phyloP scores from a whole-genome alignment of 1,140 invertebrate species.

The Drosophila nebulosa region DNA sequence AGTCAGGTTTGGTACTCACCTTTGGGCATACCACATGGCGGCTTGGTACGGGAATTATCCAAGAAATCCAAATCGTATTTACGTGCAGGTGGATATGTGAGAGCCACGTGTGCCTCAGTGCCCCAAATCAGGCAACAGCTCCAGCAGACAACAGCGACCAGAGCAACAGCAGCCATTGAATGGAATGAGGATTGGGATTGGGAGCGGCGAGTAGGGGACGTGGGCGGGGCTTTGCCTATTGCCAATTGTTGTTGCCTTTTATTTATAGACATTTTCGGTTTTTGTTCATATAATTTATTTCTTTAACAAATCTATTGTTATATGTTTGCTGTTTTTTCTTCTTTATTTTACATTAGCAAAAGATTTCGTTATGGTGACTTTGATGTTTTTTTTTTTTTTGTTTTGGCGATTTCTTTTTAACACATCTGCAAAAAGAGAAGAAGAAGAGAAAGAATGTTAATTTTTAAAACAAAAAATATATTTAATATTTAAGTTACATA shows the following conservation, averaged over 20 bases:
- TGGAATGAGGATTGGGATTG: not conserved
- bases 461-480: too few relatives aligned
- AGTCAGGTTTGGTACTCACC: constrained; percentile 83
- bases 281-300: constrained; percentile 46
- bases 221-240: not conserved
- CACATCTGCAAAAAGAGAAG: constrained; percentile 30
- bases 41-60: constrained; percentile 93
- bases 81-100: constrained; percentile 93
- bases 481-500: constrained; percentile 47
- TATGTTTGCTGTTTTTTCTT: constrained; percentile 30
- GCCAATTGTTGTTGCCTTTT: constrained; percentile 37
- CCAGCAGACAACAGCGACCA: constrained; percentile 37
- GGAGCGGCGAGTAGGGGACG: not conserved
- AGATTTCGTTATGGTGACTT: constrained; percentile 31
- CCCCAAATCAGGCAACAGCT: constrained; percentile 40
- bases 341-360: constrained; percentile 46
- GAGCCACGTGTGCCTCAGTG: constrained; percentile 86
- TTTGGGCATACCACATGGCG: constrained; percentile 97
- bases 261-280: constrained; percentile 55
- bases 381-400: constrained; percentile 18
- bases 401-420: constrained; percentile 45
- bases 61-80: constrained; percentile 96
- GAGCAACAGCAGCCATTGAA: not conserved
- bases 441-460: constrained; percentile 20
- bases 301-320: constrained; percentile 53